These are phyloP conservation scores for Albula goreensis DNA, from an alignment of 2,113 vertebrate species.

Conservation along the genomic window DNA sequence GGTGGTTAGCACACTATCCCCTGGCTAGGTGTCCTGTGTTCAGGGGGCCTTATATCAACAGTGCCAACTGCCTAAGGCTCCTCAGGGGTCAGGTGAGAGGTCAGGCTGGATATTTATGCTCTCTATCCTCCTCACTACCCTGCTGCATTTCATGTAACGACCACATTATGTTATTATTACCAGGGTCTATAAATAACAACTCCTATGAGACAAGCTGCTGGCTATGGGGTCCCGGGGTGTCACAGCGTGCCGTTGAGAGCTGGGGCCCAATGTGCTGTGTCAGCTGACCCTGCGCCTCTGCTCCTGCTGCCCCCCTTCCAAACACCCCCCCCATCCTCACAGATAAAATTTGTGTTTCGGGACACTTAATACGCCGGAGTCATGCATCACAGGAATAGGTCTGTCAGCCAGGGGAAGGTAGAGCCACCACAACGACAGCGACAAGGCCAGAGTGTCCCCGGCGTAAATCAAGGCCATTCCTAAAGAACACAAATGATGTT, in stretches of 20 bases:
- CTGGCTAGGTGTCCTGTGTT: neutral
- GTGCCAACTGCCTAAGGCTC: neutral
- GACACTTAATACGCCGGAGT: neutral
- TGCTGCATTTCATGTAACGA: neutral
- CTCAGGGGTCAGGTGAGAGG: neutral
- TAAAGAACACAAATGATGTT: neutral
- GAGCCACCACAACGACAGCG: neutral
- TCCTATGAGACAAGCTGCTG: slow-evolving; percentile 6
- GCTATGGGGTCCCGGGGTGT: neutral
- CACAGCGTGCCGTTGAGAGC: neutral
- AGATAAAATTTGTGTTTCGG: neutral
- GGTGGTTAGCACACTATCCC: neutral
- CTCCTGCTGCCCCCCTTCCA: neutral
- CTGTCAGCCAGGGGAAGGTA: neutral
- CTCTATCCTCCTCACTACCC: neutral
- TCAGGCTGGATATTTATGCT: neutral
- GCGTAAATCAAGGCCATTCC: neutral
- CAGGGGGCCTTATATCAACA: neutral
- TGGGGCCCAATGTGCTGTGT: neutral
- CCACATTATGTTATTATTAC: slow-evolving; percentile 17
- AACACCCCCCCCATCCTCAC: neutral
- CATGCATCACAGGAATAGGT: neutral
- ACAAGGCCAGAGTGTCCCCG: neutral
- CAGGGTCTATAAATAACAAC: slow-evolving; percentile 4
- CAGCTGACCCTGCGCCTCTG: neutral